phyloP scores from a whole-genome alignment of 2,797 vertebrate genomes.

The Cryptoblepharus egeriae region DNA sequence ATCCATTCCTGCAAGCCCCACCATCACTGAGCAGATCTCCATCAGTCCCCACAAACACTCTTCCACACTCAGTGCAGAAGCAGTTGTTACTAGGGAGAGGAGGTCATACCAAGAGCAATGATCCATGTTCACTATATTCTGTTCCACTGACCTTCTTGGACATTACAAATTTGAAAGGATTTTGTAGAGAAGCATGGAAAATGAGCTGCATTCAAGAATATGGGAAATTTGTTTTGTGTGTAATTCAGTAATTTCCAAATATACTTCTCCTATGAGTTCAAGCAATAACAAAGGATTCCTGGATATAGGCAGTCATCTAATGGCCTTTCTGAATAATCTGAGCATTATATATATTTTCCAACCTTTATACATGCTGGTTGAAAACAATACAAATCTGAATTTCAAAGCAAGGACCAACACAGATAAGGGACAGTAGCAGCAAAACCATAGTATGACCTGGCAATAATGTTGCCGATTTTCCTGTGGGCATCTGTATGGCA shows the following conservation, averaged over 20 bases:
- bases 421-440: constrained; percentile 5
- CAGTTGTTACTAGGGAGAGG: no score
- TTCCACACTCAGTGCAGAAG: no score
- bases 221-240: no score
- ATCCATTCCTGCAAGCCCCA: no score
- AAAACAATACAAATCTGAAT: background rate
- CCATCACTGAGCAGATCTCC: no score
- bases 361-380: background rate
- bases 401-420: background rate
- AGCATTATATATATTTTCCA: background rate
- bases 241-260: background rate
- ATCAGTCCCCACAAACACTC: no score
- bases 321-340: background rate
- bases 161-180: background rate
- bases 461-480: background rate
- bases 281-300: background rate
- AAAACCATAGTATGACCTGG: background rate
- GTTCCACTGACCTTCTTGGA: background rate
- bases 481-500: background rate
- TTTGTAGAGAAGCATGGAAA: background rate
- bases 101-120: no score
- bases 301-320: background rate
- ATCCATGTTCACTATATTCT: no score
- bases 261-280: background rate
- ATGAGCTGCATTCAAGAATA: no score